Conservation (phyloP, 1,140 invertebrate species). For the Belonocnema kinseyi region DNA sequence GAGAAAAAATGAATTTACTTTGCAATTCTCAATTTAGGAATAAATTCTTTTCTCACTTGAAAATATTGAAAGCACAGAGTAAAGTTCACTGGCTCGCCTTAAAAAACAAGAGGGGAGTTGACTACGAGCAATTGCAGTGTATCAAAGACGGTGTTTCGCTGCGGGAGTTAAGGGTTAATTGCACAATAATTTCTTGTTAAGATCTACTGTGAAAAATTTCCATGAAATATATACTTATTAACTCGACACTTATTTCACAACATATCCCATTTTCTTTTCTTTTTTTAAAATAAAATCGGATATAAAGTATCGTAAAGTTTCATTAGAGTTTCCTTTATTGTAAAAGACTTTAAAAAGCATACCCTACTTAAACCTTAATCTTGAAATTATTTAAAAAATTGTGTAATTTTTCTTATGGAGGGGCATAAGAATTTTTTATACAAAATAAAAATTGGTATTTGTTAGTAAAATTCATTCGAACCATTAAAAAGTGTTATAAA, state of each 20-base stretch:
- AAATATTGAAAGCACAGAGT: too few species aligned
- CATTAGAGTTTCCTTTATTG: neutral
- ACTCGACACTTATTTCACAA: neutral
- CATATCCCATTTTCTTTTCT: neutral
- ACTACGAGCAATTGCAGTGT: neutral
- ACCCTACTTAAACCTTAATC: too few species aligned
- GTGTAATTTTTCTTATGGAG: too few species aligned
- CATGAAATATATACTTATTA: neutral
- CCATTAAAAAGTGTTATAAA: too few species aligned
- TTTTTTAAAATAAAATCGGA: neutral
- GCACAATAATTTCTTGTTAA: conserved; percentile 3
- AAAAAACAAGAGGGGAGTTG: neutral
- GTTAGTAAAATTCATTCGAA: too few species aligned
- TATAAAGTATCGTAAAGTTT: neutral
- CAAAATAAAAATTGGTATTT: too few species aligned
- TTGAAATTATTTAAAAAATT: too few species aligned
- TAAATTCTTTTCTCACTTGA: too few species aligned
- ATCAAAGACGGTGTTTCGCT: neutral
- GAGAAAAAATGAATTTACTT: too few species aligned
- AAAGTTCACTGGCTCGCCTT: neutral
- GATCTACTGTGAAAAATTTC: neutral
- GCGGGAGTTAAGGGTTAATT: conserved; percentile 21
- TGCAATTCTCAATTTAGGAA: too few species aligned
- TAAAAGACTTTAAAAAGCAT: neutral
- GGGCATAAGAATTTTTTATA: too few species aligned